Conservation (phyloP, 2,797 vertebrate species). For the Lithobates pipiens region DNA sequence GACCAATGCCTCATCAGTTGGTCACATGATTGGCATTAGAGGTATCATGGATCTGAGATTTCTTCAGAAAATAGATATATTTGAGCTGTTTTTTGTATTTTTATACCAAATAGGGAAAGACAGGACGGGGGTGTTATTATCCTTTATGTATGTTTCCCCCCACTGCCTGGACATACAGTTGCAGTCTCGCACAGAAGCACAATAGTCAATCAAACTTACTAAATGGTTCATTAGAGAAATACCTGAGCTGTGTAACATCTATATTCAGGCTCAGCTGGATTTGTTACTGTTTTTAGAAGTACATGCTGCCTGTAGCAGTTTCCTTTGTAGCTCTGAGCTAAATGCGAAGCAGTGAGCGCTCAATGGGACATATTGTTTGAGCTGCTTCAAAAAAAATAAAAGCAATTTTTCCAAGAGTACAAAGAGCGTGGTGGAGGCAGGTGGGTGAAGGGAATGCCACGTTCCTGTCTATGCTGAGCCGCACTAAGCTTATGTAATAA, state of each 20-base stretch:
- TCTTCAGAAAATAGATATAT: too few relatives aligned
- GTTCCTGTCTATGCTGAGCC: not conserved
- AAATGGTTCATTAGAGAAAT: not conserved
- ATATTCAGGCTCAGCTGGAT: not conserved
- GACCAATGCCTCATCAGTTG: too few relatives aligned
- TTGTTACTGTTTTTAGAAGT: not conserved
- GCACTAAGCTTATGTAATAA: not conserved
- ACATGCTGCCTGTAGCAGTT: not conserved
- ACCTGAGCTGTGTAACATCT: not conserved
- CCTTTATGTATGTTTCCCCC: too few relatives aligned
- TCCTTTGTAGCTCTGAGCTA: not conserved
- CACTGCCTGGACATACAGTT: not conserved
- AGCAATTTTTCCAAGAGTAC: constrained; percentile 5
- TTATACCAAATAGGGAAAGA: too few relatives aligned
- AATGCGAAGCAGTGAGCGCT: not conserved
- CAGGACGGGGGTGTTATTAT: too few relatives aligned
- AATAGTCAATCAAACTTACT: not conserved
- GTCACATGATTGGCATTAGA: too few relatives aligned
- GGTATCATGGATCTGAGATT: too few relatives aligned
- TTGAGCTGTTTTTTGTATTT: too few relatives aligned
- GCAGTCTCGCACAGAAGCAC: too few relatives aligned
- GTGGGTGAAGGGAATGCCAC: not conserved
- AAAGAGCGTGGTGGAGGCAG: not conserved
- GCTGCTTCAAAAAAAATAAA: not conserved
- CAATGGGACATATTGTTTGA: constrained; percentile 10